A percentile compares a stretch with the other conserved stretches of the same genome.
Evolutionary conservation across 2,888 invertebrate species (phyloP).

Genomic region (Caenorhabditis virilis): DNA sequence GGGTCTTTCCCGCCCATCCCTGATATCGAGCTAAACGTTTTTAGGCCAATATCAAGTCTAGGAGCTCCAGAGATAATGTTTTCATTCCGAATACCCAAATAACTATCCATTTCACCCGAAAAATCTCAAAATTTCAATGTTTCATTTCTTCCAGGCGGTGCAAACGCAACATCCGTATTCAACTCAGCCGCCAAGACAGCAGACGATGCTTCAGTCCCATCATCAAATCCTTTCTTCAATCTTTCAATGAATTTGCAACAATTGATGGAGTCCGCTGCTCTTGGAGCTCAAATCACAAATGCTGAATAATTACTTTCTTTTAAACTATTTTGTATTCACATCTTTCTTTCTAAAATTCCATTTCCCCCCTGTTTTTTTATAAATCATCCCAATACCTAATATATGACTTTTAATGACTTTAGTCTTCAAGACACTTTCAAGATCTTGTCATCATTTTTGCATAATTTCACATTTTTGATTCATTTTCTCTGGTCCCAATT

Average conservation of each 20-base stretch:
- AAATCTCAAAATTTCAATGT: no score
- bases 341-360: background rate
- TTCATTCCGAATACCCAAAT: no score
- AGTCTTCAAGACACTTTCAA: no score
- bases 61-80: no score
- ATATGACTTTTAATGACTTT: no score
- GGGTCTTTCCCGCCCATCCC: no score
- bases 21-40: no score
- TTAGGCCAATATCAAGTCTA: no score
- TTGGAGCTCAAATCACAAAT: conserved; percentile 7
- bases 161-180: conserved; percentile 37
- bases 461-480: background rate
- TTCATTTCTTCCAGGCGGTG: conserved; percentile 51
- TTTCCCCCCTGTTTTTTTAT: no score
- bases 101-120: no score
- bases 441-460: conserved; percentile 1
- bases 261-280: conserved; percentile 49
- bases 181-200: conserved; percentile 35
- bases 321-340: background rate
- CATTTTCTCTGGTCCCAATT: conserved; percentile 1
- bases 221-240: conserved; percentile 37
- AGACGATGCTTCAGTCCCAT: conserved; percentile 27
- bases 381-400: no score
- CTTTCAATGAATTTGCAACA: conserved; percentile 53
- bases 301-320: background rate